Conservation (phyloP, 2,888 invertebrate genomes). For the Drosophila fungiperda region DNA sequence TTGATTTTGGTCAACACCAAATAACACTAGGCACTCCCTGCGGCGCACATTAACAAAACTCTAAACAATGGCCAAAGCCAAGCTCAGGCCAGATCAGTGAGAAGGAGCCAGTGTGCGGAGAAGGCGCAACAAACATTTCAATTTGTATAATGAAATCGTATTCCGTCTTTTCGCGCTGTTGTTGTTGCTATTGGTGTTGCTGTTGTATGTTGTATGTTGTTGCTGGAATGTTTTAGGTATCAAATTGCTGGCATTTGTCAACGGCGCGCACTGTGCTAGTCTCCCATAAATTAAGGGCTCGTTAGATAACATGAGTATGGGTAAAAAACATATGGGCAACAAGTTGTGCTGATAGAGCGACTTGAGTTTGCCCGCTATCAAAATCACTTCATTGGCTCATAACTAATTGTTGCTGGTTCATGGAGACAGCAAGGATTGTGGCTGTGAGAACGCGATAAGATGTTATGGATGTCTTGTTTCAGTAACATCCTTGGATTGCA, state of each 20-base stretch:
- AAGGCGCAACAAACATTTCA: constrained; percentile 67
- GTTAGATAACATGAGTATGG: constrained; percentile 57
- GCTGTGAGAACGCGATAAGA: constrained; percentile 40
- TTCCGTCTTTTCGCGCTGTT: constrained; percentile 28
- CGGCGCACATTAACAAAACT: constrained; percentile 74
- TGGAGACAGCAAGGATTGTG: constrained; percentile 27
- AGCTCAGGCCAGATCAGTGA: constrained; percentile 18
- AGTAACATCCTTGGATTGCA: background rate
- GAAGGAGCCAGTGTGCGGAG: constrained; percentile 22
- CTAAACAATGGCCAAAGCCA: constrained; percentile 59
- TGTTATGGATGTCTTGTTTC: background rate
- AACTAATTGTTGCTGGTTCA: constrained; percentile 72
- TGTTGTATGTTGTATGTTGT: constrained; percentile 23
- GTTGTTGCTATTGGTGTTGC: constrained; percentile 4
- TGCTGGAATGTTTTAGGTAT: constrained; percentile 53
- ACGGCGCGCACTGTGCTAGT: constrained; percentile 40
- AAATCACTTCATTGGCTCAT: constrained; percentile 51
- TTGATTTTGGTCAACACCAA: constrained; percentile 66
- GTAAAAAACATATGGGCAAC: constrained; percentile 23
- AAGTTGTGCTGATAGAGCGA: constrained; percentile 57
- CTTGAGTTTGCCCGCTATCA: constrained; percentile 40
- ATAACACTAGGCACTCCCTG: constrained; percentile 49
- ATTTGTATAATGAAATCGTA: constrained; percentile 62
- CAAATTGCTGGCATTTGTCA: constrained; percentile 81
- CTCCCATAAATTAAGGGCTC: constrained; percentile 77